These are phyloP conservation scores for Pherbina coryleti DNA, from an alignment of 2,888 invertebrate species.

Conservation along the genomic window DNA sequence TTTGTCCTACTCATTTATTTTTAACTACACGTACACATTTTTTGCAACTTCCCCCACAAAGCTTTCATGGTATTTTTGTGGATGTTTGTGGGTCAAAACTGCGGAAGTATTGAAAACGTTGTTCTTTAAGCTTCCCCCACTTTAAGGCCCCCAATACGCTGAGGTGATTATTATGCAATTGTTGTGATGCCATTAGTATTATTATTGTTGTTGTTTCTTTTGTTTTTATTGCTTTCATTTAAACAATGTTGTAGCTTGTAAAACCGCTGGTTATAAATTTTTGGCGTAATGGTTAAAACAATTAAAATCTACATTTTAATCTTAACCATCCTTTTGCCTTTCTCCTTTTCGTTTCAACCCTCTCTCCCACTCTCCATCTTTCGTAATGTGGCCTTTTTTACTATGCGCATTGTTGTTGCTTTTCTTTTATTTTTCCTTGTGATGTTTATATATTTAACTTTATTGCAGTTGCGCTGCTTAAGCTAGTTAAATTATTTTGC, in stretches of 20 bases:
- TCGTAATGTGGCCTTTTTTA: too few relatives aligned
- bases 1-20: not conserved
- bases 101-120: not conserved
- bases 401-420: not conserved
- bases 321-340: not conserved
- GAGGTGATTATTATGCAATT: constrained; percentile 29
- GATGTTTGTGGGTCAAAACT: not conserved
- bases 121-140: not conserved
- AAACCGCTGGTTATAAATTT: too few relatives aligned
- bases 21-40: not conserved
- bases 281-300: not conserved
- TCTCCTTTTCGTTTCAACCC: not conserved
- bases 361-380: not conserved
- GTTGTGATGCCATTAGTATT: constrained; percentile 8
- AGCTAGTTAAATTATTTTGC: not conserved
- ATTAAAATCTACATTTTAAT: not conserved
- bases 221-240: not conserved
- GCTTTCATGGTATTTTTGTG: not conserved
- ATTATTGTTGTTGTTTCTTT: constrained; percentile 18
- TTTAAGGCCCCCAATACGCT: not conserved
- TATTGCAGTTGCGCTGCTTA: not conserved
- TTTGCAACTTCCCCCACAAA: not conserved
- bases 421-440: not conserved
- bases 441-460: constrained; percentile 3
- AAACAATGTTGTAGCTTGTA: not conserved